Conservation (phyloP, 2,888 invertebrate species). For the Lymantria dispar region DNA sequence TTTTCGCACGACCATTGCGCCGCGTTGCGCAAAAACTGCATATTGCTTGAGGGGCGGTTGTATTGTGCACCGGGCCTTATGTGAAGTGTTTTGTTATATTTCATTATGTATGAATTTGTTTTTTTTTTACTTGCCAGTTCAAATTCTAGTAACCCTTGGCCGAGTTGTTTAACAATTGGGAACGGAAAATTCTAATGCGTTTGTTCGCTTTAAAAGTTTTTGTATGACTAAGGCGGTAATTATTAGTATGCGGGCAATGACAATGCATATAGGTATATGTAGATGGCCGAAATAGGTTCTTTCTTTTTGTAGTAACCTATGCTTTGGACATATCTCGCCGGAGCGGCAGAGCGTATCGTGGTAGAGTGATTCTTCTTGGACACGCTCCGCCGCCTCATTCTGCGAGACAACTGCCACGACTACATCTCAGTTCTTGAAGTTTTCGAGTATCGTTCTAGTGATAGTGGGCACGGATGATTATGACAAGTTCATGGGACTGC, state of each 20-base stretch:
- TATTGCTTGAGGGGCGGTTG: slow-evolving; percentile 55
- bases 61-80: slow-evolving; percentile 43
- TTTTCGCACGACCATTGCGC: slow-evolving; percentile 67
- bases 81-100: slow-evolving; percentile 36
- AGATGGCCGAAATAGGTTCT: too few relatives aligned
- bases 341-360: too few relatives aligned
- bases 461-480: too few relatives aligned
- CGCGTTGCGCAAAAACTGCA: slow-evolving; percentile 56
- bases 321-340: too few relatives aligned
- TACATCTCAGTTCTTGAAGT: too few relatives aligned
- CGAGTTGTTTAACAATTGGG: slow-evolving; percentile 32
- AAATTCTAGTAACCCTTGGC: slow-evolving; percentile 35
- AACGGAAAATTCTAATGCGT: slow-evolving; percentile 16
- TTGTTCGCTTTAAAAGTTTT: slow-evolving; percentile 2
- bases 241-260: not conserved
- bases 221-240: not conserved
- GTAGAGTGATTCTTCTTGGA: too few relatives aligned
- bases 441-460: too few relatives aligned
- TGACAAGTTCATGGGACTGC: too few relatives aligned
- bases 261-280: not conserved
- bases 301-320: too few relatives aligned
- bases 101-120: slow-evolving; percentile 30
- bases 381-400: too few relatives aligned
- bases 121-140: slow-evolving; percentile 33
- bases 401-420: too few relatives aligned